Base-by-base conservation (phyloP, 2,888 invertebrate species). In the Drosophila parthenogenetica region DNA sequence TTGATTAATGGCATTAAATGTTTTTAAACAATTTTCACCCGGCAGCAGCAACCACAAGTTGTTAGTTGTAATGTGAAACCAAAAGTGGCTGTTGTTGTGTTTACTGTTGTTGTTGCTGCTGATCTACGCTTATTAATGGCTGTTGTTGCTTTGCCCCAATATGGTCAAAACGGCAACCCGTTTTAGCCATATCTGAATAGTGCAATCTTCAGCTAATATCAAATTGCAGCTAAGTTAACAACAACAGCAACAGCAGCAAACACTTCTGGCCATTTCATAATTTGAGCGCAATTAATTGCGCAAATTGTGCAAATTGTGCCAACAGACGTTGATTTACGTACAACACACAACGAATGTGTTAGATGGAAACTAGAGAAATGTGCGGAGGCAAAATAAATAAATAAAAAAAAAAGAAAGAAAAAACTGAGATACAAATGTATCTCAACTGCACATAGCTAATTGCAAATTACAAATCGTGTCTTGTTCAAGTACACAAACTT, bases 1-100 rank as follows among this genome's bases (percentile, higher is more conserved):
- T 85, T 84, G 83, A 84, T 84, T 82, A 84, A 84, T 87, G 88
- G 88, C 80, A 68, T 70, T 73, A 85, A 82, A 84, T 79, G 82
- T 68, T 81, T 29, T 87, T 76, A 79, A 87, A 79, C 87, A 83
- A 85, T 83, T 85, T 85, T 71, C 82, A 79, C 61, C 62, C 77
- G 68, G 62, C 74, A 76, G 69, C 46, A 55, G 40, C 63, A 59
- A 53, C 73, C 73, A 69, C 75, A 73, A 55, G 65, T 73, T 77
- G 69, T 74, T 65, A 58, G 53, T 78, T 81, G 87, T 87, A 86
- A 81, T 82, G 83, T 69, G 86, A 81, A 77, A 81, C 87, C 70
- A 77, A 79, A 79, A 72, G 66, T 68, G 64, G 69, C 29, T 70
- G 66, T 73, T 69, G 69, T 69, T 58, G 75, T 42, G 1, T 4